Evolutionary conservation across 2,113 vertebrate genomes (phyloP).

Genomic region (Eublepharis macularius): DNA sequence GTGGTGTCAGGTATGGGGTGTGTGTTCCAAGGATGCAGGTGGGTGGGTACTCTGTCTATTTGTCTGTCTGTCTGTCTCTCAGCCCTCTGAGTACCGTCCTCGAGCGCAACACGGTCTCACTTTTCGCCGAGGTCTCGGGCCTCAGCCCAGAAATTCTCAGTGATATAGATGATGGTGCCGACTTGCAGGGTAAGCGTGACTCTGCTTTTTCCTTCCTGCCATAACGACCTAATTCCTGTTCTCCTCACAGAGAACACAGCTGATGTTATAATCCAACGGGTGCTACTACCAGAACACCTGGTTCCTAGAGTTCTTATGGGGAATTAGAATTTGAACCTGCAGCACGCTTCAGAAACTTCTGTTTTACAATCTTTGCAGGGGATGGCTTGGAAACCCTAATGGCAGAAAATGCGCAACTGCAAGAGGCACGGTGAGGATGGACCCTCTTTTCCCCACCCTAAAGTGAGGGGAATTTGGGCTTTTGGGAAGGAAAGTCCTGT

Average conservation of each 20-base stretch:
- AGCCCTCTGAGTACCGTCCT: conserved; percentile 12
- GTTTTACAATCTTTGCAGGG: not conserved
- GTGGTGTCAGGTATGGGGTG: not conserved
- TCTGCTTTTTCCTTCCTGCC: too few relatives aligned
- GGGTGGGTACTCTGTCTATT: not conserved
- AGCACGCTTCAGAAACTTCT: not conserved
- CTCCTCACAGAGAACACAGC: not conserved
- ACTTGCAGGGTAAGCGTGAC: conserved; percentile 37
- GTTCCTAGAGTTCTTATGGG: not conserved
- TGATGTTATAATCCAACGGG: not conserved
- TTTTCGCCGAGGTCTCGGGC: conserved; percentile 48
- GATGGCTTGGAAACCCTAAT: conserved; percentile 32
- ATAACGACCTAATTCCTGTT: not conserved
- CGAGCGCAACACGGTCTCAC: conserved; percentile 45
- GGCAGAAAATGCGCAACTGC: conserved; percentile 32
- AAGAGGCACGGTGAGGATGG: conserved; percentile 42
- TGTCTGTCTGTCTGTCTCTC: conserved; percentile 17
- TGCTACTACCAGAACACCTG: not conserved
- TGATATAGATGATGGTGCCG: conserved; percentile 41
- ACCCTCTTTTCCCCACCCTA: not conserved
- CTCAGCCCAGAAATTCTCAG: conserved; percentile 43
- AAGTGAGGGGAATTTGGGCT: not conserved
- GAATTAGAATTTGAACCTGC: not conserved
- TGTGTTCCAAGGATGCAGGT: not conserved
- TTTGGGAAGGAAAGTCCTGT: not conserved